phyloP scores from a whole-genome alignment of 2,797 vertebrate species.

The Anguilla obscura region DNA sequence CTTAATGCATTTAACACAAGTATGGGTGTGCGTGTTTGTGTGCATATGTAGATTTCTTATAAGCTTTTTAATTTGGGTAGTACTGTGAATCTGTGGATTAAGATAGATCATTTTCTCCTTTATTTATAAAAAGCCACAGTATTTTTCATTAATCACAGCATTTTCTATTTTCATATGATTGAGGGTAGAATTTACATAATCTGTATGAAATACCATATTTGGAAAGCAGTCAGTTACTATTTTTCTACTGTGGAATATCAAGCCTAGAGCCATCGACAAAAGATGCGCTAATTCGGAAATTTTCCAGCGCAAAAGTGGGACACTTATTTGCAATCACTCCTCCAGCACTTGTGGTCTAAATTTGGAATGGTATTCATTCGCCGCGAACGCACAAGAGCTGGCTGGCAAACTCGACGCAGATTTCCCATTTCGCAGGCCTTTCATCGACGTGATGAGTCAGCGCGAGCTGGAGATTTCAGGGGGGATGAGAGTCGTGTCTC shows the following conservation, averaged over 20 bases:
- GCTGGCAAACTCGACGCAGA: background rate
- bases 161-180: background rate
- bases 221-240: background rate
- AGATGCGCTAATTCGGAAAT: slow-evolving; percentile 15
- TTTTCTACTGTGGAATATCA: background rate
- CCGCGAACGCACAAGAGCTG: background rate
- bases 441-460: background rate
- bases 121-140: background rate
- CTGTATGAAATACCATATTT: slow-evolving; percentile 13
- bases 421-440: background rate
- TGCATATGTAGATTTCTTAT: background rate
- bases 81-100: background rate
- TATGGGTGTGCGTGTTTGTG: background rate
- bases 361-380: slow-evolving; percentile 16
- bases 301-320: slow-evolving; percentile 25
- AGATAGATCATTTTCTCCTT: background rate
- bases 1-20: background rate
- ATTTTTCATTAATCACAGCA: background rate
- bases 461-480: background rate
- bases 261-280: background rate
- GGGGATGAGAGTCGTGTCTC: background rate
- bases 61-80: background rate
- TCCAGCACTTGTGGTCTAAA: slow-evolving; percentile 27
- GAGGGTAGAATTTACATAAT: slow-evolving; percentile 12
- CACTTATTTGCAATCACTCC: slow-evolving; percentile 26